Base-by-base conservation (phyloP, 2,888 invertebrate species). In the Trichopria drosophilae region DNA sequence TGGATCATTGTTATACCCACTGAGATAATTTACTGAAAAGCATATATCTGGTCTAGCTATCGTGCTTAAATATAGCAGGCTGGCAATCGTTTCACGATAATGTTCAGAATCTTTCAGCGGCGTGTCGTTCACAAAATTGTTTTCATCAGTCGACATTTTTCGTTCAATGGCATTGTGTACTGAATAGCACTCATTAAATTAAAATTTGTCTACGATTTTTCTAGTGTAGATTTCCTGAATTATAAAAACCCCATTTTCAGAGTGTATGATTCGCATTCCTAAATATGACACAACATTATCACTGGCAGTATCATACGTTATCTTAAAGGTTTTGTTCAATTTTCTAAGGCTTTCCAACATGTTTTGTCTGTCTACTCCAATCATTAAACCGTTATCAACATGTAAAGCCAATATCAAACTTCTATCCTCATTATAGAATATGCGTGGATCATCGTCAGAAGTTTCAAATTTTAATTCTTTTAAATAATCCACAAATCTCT, bases 391-490 rank as follows among this genome's bases (percentile, higher is more conserved):
- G 35, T 63, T 64, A 48, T 62, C 58, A 9, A 64, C 64, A 45
- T 57, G 61, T 23, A 59, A 26, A 7, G 18, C 53, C 20, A 58
- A 32, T 4, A 61, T 53, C 4, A 59, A 35, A 10, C 6, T 51
- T 36, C 23, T 60, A 3, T 58, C 46, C 35, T 59, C 15, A 35
- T 64, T 63, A 29, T 62, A 65, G 28, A 57, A 60, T 9, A 63
- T 51, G 43, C 64, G 62, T 5, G 63, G 62, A 41, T 63, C 61
- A 44, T 63, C 64, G 50, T 64, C 65, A 13, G 59, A 62, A 20
- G 50, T 49, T 16, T 46, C 32, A 29, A 66, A 55, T 50, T 46
- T 45, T 5, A 64, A 12, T 28, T 47, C 45, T 39, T 61, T 55
- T 12, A 63, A 48, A 41, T 50, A 59, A 19, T 44, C 48, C 15